A percentile compares a stretch with the other conserved stretches of the same genome.
phyloP scores from a whole-genome alignment of 2,888 invertebrate species.

The Girardia tigrina region DNA sequence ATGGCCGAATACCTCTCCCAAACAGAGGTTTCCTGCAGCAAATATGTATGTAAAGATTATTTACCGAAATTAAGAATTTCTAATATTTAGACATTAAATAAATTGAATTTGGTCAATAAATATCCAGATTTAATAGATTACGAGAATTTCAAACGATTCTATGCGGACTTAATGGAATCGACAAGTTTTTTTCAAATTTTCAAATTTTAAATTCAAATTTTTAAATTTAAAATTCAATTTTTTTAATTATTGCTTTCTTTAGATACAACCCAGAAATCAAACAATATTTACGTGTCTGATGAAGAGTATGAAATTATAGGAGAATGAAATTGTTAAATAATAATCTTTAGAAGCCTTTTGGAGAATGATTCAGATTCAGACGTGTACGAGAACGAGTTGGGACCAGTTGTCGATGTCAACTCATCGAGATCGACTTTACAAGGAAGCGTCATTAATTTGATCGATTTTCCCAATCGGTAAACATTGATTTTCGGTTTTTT shows the following conservation, averaged over 20 bases:
- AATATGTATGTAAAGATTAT: background rate
- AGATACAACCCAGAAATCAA: background rate
- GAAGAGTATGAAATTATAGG: background rate
- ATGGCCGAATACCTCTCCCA: slow-evolving; percentile 4
- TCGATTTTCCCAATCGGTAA: background rate
- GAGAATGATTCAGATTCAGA: slow-evolving; percentile 6
- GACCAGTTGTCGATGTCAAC: background rate
- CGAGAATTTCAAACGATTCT: slow-evolving; percentile 15
- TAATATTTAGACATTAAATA: background rate
- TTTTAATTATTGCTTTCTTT: background rate
- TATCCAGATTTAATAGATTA: slow-evolving; percentile 9
- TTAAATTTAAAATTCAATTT: background rate
- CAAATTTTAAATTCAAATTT: too few relatives aligned
- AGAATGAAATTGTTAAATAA: background rate
- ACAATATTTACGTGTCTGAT: background rate
- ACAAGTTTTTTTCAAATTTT: too few relatives aligned
- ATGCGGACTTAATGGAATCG: slow-evolving; percentile 15
- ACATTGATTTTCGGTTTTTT: too few relatives aligned
- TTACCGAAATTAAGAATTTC: background rate
- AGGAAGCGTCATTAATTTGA: background rate
- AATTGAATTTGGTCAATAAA: background rate
- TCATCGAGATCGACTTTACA: slow-evolving; percentile 2
- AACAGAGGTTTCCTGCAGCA: background rate
- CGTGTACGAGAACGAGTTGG: background rate
- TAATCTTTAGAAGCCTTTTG: background rate